A percentile compares a stretch with the other conserved stretches of the same genome.
Evolutionary conservation across 2,797 vertebrate genomes (phyloP).

Genomic region (Apodemus agrarius): DNA sequence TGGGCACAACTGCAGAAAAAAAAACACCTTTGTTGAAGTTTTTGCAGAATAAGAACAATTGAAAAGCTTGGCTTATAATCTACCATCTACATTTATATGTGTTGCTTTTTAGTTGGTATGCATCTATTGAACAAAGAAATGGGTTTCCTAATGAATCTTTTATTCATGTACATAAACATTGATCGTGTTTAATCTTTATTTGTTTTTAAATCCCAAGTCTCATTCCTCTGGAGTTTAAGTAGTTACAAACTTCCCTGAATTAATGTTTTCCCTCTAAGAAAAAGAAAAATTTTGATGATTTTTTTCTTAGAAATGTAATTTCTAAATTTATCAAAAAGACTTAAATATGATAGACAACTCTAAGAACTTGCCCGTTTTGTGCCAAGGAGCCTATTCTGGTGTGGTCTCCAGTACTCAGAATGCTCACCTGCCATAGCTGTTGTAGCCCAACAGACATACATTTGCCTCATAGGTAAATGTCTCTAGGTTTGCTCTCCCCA

Average conservation of each 20-base stretch:
- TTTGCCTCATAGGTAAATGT: neutral
- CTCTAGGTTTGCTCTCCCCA: neutral
- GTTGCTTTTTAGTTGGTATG: neutral
- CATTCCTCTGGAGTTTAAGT: constrained; percentile 22
- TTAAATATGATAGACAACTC: neutral
- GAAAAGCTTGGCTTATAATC: constrained; percentile 4
- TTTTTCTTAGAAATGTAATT: constrained; percentile 3
- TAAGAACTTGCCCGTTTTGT: neutral
- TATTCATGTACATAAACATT: neutral
- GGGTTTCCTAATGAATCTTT: neutral
- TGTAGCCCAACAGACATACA: neutral
- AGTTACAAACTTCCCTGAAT: neutral
- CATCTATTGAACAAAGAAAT: neutral
- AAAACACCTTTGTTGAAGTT: constrained; percentile 9
- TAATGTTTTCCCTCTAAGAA: neutral
- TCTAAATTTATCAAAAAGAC: constrained; percentile 1
- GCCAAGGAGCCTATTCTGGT: neutral
- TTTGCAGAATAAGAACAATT: constrained; percentile 13
- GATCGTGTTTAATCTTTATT: neutral
- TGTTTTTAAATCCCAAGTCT: constrained; percentile 30
- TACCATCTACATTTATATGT: neutral
- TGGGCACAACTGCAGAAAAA: neutral
- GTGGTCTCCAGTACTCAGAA: neutral
- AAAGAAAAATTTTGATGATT: neutral
- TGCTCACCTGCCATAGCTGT: neutral